Percentiles rank a stretch among this genome's conserved stretches.
Evolutionary conservation across 2,888 invertebrate genomes (phyloP).

Genomic region (Podabrus alpinus): DNA sequence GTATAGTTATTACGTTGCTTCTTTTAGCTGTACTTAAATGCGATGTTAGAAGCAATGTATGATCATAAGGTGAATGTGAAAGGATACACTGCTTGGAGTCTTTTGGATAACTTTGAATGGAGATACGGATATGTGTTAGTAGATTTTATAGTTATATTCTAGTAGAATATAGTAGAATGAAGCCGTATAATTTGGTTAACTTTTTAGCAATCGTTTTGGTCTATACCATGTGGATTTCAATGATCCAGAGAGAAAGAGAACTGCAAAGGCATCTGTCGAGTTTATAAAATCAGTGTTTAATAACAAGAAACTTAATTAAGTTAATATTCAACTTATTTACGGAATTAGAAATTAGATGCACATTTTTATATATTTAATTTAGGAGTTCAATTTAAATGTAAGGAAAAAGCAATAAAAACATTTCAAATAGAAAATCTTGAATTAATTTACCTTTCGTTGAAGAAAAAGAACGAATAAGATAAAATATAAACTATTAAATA

Average conservation of each 20-base stretch:
- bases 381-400: too few species aligned
- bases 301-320: not conserved
- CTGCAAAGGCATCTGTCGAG: slow-evolving; percentile 64
- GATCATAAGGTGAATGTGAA: slow-evolving; percentile 40
- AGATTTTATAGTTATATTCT: not conserved
- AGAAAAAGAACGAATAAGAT: too few species aligned
- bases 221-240: slow-evolving; percentile 67
- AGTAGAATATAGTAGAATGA: too few species aligned
- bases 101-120: slow-evolving; percentile 49
- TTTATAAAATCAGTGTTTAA: slow-evolving; percentile 59
- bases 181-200: not conserved
- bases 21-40: slow-evolving; percentile 38
- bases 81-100: slow-evolving; percentile 44
- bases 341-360: too few species aligned
- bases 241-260: slow-evolving; percentile 61
- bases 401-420: too few species aligned
- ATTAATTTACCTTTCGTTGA: too few species aligned
- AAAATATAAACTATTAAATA: too few species aligned
- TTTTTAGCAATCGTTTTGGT: slow-evolving; percentile 60
- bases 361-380: too few species aligned
- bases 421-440: too few species aligned
- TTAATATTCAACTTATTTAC: too few species aligned
- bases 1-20: not conserved
- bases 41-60: slow-evolving; percentile 39
- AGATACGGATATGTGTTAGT: slow-evolving; percentile 43